Evolutionary conservation across 2,888 invertebrate genomes (phyloP), one percentile per base, ranked within the genome.

Genomic region (Bhutanitis thaidina): DNA sequence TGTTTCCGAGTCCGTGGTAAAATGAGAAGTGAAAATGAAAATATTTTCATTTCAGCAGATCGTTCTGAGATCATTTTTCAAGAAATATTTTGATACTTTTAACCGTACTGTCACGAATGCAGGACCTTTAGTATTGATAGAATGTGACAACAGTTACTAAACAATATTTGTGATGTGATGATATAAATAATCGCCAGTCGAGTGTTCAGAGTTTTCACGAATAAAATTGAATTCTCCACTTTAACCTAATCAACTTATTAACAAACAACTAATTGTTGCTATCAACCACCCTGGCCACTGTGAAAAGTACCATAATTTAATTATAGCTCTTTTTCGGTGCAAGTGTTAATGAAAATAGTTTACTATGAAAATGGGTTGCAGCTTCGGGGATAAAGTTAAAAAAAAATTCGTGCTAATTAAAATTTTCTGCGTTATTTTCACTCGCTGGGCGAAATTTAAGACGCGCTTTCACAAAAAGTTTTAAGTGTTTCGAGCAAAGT

Each of bases 321-420:
- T 32, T 32, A 32, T 13, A 13, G 14, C 14, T 27, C 35, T 40
- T 20, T 3, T 20, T 20, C 35, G 25, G 7, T 27, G 15, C 25
- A 38, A 43, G 38, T 43, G 38, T 38, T 49, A 49, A 49, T 49
- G 49, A 49, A 44, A 43, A 49, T 49, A 43, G 43, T 39, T 44
- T 39, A 15, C 27, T 25, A 34, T 34, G 15, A 34, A 50, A 50
- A 29, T 39, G 38, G 27, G 12, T 15, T 44, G 8, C n/a, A 35
- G 41, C 15, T 27, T 35, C 12, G 13, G 14, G 1, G 25, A 43
- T n/a, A n/a, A 49, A 37, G 25, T 27, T 29, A 29, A 27, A 40
- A 20, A 47, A 35, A 13, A n/a, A 14, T 49, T 5, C 20, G 20
- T 32, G 25, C 25, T 38, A 37, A 43, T 43, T 43, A 37, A 30